Conservation (phyloP, 2,888 invertebrate genomes). For the Salticus scenicus region DNA sequence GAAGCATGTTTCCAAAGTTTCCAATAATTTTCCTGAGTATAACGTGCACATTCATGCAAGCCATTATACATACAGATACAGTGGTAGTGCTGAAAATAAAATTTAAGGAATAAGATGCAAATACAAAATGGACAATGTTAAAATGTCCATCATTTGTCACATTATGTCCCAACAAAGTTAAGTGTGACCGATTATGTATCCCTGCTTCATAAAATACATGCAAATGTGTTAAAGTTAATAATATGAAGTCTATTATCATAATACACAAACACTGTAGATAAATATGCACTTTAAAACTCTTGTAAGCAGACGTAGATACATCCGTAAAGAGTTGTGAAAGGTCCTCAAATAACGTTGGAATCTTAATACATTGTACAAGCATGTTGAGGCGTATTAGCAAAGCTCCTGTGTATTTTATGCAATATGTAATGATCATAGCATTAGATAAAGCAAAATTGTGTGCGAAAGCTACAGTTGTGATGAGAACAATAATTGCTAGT, state of each 20-base stretch:
- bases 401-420: constrained; percentile 26
- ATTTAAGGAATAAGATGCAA: constrained; percentile 25
- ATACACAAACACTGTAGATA: constrained; percentile 18
- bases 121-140: constrained; percentile 7
- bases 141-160: constrained; percentile 13
- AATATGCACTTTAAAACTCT: constrained; percentile 38
- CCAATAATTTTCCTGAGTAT: constrained; percentile 31
- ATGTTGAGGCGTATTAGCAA: constrained; percentile 39
- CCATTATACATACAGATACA: constrained; percentile 5
- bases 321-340: constrained; percentile 36
- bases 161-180: constrained; percentile 29
- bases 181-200: background rate
- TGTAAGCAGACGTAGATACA: constrained; percentile 33
- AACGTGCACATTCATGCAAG: constrained; percentile 43
- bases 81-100: constrained; percentile 25
- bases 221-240: constrained; percentile 4
- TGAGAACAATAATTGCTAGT: constrained; percentile 19
- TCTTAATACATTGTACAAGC: constrained; percentile 22
- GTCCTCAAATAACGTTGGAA: constrained; percentile 24
- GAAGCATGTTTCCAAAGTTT: constrained; percentile 22
- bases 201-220: constrained; percentile 15
- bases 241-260: background rate
- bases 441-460: constrained; percentile 41
- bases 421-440: constrained; percentile 47
- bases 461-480: constrained; percentile 22